These are phyloP conservation scores for Trachythela sp. DNA, from an alignment of 64 coral and sea anemone genomes.

Conservation along the genomic window DNA sequence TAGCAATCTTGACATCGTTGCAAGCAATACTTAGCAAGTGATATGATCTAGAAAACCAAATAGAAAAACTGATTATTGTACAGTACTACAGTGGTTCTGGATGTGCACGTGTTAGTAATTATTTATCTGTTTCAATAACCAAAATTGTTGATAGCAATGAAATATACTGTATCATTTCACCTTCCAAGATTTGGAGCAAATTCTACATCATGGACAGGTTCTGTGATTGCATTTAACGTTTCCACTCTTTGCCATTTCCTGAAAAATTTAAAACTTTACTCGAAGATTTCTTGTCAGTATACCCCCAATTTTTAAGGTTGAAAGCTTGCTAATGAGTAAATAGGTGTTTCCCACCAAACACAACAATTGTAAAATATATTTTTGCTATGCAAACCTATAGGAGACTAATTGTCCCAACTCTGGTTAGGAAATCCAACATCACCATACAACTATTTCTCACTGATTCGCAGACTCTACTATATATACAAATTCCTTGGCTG, in stretches of 20 bases:
- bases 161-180: slow-evolving; percentile 24
- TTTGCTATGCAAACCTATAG: no score
- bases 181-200: slow-evolving; percentile 96
- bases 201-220: slow-evolving; percentile 89
- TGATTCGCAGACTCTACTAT: no score
- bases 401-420: no score
- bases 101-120: no score
- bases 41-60: slow-evolving; percentile 54
- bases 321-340: no score
- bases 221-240: slow-evolving; percentile 86
- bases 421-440: no score
- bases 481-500: no score
- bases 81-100: no score
- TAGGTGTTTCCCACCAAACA: no score
- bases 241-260: slow-evolving; percentile 94
- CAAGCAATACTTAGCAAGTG: slow-evolving; percentile 88
- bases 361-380: no score
- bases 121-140: no score
- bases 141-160: neutral
- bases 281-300: neutral
- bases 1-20: slow-evolving; percentile 91
- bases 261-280: neutral
- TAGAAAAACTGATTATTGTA: neutral
- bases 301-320: neutral
- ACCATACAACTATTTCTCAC: no score